Percentiles rank a stretch among this genome's conserved stretches.
Evolutionary conservation across 2,113 vertebrate species (phyloP).

Genomic region (Pleuronectes platessa): DNA sequence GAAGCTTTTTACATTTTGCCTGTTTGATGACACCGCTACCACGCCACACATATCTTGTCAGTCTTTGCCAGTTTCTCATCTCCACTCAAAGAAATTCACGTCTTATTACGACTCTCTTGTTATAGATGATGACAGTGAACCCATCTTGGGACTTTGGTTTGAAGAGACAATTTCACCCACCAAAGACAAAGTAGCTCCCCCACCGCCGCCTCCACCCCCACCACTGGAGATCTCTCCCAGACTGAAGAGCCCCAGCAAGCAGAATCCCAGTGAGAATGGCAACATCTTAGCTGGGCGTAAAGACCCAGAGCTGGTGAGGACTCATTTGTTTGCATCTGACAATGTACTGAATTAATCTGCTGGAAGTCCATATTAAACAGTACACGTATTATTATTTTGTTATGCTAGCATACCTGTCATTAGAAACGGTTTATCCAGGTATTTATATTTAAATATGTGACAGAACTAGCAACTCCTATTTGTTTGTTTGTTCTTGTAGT

Average conservation of each 20-base stretch:
- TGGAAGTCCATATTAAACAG: background rate
- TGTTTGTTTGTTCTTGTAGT: conserved; percentile 78
- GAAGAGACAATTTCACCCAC: conserved; percentile 98
- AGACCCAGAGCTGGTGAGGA: conserved; percentile 94
- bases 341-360: background rate
- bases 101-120: conserved; percentile 29
- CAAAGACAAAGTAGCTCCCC: conserved; percentile 95
- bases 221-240: conserved; percentile 93
- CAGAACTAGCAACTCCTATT: background rate
- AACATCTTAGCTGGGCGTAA: conserved; percentile 98
- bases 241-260: conserved; percentile 96
- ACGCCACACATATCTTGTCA: conserved; percentile 24
- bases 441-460: background rate
- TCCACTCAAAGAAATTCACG: background rate
- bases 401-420: background rate
- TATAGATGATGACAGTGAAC: conserved; percentile 97
- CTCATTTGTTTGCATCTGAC: background rate
- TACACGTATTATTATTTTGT: background rate
- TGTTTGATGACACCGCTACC: conserved; percentile 40
- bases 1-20: conserved; percentile 52
- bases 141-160: conserved; percentile 98
- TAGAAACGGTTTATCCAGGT: background rate
- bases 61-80: background rate
- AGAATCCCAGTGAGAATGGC: conserved; percentile 91
- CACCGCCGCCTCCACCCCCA: conserved; percentile 90